Percentiles rank a stretch among this genome's conserved stretches.
Conservation (phyloP, 1,140 invertebrate genomes). For the Drosophila truncata region DNA sequence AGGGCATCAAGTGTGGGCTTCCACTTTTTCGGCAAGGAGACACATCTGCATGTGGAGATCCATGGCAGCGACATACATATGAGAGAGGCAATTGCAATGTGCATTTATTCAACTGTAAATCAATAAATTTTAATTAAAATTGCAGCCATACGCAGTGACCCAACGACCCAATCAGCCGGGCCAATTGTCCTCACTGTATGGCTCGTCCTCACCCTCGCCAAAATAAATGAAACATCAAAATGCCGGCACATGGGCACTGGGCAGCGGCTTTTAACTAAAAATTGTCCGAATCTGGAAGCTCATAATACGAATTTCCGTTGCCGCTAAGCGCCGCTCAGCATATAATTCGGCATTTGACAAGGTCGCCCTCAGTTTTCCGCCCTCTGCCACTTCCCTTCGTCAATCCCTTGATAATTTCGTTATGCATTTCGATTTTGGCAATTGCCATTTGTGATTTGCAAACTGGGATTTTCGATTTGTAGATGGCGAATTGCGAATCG, state of each 20-base stretch:
- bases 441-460: constrained; percentile 61
- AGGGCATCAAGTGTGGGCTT: constrained; percentile 2
- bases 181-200: constrained; percentile 55
- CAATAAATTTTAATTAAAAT: constrained; percentile 84
- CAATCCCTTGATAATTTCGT: constrained; percentile 59
- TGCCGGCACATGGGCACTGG: constrained; percentile 7
- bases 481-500: constrained; percentile 36
- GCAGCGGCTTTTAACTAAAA: constrained; percentile 58
- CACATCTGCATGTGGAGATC: constrained; percentile 9
- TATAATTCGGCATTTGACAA: constrained; percentile 80
- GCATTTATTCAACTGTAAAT: constrained; percentile 82
- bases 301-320: constrained; percentile 77
- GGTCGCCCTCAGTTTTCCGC: constrained; percentile 37
- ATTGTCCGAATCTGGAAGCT: constrained; percentile 44
- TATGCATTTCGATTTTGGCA: constrained; percentile 78
- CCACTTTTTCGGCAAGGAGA: constrained; percentile 6
- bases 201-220: not conserved
- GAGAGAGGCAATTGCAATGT: constrained; percentile 55
- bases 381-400: no score
- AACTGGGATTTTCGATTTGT: constrained; percentile 61
- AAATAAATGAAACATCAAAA: constrained; percentile 65
- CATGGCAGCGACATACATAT: constrained; percentile 4
- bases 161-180: constrained; percentile 46
- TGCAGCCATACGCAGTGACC: constrained; percentile 66
- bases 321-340: constrained; percentile 68